Evolutionary conservation across 2,113 vertebrate species (phyloP).

Genomic region (Ctenomys sociabilis): DNA sequence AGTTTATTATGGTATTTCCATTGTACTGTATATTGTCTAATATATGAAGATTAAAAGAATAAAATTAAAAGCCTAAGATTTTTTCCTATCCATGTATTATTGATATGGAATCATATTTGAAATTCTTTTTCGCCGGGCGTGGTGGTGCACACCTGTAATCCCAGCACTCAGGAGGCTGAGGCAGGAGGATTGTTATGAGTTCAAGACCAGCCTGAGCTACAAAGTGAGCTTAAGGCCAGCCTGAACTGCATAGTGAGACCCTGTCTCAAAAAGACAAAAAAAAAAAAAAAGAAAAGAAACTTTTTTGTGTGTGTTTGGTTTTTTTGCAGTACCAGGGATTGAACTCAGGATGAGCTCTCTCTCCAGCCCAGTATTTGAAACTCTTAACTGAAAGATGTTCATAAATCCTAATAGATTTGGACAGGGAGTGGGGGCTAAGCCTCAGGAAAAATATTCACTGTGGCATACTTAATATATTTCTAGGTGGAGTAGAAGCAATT

Average conservation of each 20-base stretch:
- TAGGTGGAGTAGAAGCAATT: background rate
- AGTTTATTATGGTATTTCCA: background rate
- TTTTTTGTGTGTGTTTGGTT: no score
- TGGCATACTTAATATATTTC: background rate
- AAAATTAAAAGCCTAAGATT: background rate
- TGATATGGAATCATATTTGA: constrained; percentile 44
- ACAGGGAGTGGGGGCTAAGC: fast-evolving
- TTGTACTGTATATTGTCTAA: background rate
- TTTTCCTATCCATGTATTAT: background rate
- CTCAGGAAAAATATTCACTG: background rate
- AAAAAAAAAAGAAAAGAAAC: no score
- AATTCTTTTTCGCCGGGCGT: no score
- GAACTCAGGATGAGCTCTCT: no score
- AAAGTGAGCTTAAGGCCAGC: no score
- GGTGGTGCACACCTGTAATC: no score
- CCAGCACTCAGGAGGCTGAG: no score
- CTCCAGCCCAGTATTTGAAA: constrained; percentile 60
- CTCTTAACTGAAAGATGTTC: background rate
- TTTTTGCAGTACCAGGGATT: no score
- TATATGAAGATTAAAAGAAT: background rate
- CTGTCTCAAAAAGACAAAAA: no score
- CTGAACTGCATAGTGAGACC: no score
- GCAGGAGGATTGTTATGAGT: no score
- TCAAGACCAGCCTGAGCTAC: no score
- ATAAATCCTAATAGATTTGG: background rate